Evolutionary conservation across 2,113 vertebrate species (phyloP).

Genomic region (Lepisosteus oculatus): DNA sequence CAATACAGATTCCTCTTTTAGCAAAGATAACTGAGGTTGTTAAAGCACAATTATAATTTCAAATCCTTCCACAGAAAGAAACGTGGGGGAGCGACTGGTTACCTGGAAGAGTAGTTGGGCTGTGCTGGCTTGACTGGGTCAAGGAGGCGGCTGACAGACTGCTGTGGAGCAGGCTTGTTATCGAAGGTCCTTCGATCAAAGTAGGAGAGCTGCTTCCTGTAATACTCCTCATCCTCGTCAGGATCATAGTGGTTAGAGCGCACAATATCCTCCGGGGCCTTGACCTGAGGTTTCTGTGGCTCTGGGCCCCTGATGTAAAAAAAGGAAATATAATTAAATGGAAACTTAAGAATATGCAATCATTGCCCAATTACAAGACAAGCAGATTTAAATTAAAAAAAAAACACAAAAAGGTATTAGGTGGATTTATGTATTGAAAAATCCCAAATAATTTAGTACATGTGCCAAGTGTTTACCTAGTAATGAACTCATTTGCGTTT

Average conservation of each 20-base stretch:
- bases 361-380: no score
- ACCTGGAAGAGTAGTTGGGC: slow-evolving; percentile 78
- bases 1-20: no score
- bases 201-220: slow-evolving; percentile 93
- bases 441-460: no score
- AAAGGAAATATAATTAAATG: neutral
- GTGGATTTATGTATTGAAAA: no score
- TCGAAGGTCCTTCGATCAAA: slow-evolving; percentile 93
- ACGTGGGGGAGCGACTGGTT: slow-evolving; percentile 31
- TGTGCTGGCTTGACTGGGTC: slow-evolving; percentile 77
- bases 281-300: slow-evolving; percentile 88
- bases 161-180: slow-evolving; percentile 74
- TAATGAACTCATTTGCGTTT: no score
- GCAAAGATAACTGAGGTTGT: no score
- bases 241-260: slow-evolving; percentile 89
- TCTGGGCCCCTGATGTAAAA: slow-evolving; percentile 76
- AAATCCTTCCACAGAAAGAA: no score
- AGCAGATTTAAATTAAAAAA: neutral
- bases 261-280: slow-evolving; percentile 79
- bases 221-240: slow-evolving; percentile 94
- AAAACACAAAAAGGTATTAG: neutral
- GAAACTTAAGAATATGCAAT: no score
- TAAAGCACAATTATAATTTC: no score
- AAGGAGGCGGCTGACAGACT: slow-evolving; percentile 74
- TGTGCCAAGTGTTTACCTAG: no score